Evolutionary conservation across 2,113 vertebrate species (phyloP).

Genomic region (Brachionichthys hirsutus): DNA sequence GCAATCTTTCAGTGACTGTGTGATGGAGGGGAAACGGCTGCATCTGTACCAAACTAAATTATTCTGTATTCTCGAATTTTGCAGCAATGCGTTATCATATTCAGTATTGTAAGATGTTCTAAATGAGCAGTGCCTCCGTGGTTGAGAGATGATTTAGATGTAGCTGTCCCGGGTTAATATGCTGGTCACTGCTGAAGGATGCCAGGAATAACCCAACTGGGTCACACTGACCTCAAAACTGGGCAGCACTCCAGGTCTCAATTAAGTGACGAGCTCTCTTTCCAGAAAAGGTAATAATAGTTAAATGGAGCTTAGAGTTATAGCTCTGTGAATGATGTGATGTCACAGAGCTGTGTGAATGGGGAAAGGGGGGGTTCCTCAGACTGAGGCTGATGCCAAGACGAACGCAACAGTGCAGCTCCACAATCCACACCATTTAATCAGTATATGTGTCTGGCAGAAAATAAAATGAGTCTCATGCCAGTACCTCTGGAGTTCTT

Average conservation of each 20-base stretch:
- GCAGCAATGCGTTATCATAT: slow-evolving; percentile 22
- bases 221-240: slow-evolving; percentile 58
- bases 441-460: slow-evolving; percentile 40
- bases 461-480: slow-evolving; percentile 47
- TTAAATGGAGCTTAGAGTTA: slow-evolving; percentile 39
- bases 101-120: slow-evolving; percentile 24
- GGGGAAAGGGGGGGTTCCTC: not conserved
- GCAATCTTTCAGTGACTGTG: not conserved
- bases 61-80: slow-evolving; percentile 17
- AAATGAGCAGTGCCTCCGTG: slow-evolving; percentile 35
- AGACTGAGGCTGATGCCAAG: not conserved
- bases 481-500: slow-evolving; percentile 18
- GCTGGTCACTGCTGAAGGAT: slow-evolving; percentile 42
- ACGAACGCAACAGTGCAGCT: not conserved
- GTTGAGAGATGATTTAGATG: slow-evolving; percentile 33
- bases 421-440: slow-evolving; percentile 2
- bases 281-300: slow-evolving; percentile 65
- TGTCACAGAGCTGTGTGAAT: slow-evolving; percentile 4
- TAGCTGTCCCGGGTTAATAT: slow-evolving; percentile 39
- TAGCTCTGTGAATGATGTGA: slow-evolving; percentile 13
- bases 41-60: slow-evolving; percentile 4
- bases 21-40: slow-evolving; percentile 12
- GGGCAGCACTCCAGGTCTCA: slow-evolving; percentile 61
- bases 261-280: slow-evolving; percentile 53
- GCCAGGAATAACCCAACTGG: slow-evolving; percentile 61